phyloP scores from a whole-genome alignment of 2,888 invertebrate species.

The Glyphotaelius pellucidus region DNA sequence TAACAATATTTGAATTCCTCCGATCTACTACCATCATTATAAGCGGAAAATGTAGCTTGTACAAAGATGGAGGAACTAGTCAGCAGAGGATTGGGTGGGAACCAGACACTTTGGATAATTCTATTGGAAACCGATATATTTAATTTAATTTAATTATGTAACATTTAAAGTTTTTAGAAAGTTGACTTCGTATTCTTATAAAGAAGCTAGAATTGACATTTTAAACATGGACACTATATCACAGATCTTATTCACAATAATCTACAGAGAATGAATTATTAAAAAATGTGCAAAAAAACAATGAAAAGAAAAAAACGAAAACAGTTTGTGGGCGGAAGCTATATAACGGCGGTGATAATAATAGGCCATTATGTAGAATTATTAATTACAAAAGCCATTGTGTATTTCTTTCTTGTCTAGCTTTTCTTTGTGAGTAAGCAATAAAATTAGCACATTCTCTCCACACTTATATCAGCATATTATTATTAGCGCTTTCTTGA shows the following conservation, averaged over 20 bases:
- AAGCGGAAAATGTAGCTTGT: too few species aligned
- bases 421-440: background rate
- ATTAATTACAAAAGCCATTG: background rate
- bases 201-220: background rate
- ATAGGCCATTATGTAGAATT: background rate
- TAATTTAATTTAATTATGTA: too few species aligned
- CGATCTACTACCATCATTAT: too few species aligned
- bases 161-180: too few species aligned
- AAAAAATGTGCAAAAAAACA: background rate
- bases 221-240: background rate
- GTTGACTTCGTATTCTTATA: too few species aligned
- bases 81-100: too few species aligned
- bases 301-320: background rate
- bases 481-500: background rate
- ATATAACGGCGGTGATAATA: background rate
- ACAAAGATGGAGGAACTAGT: too few species aligned
- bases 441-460: background rate
- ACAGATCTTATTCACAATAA: background rate
- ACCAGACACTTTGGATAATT: too few species aligned
- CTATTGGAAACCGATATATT: too few species aligned
- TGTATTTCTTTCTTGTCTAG: background rate
- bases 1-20: too few species aligned
- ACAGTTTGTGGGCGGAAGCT: background rate
- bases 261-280: background rate
- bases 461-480: background rate